phyloP scores from a whole-genome alignment of 2,113 vertebrate species.

The Danionella cerebrum region DNA sequence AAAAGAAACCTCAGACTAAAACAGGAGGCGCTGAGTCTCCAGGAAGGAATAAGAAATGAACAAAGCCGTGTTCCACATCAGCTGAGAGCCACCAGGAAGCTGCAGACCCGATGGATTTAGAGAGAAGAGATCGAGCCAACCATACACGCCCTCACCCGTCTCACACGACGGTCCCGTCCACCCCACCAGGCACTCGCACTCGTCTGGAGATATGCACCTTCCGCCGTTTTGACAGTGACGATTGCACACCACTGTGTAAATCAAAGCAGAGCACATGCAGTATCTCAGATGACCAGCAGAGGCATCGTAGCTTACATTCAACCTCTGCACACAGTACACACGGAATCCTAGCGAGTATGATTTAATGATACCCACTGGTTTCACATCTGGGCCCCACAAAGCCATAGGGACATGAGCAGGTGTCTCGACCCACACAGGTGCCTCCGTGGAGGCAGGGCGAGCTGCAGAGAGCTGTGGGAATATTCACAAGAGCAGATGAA shows the following conservation, averaged over 20 bases:
- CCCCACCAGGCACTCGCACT: constrained; percentile 60
- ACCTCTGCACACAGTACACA: neutral
- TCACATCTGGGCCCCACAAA: constrained; percentile 64
- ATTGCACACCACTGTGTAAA: constrained; percentile 67
- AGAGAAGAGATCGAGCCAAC: constrained; percentile 20
- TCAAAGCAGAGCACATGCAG: constrained; percentile 3
- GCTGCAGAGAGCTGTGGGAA: constrained; percentile 56
- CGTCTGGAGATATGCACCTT: constrained; percentile 62
- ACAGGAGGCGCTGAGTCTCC: neutral
- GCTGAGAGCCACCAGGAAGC: constrained; percentile 15
- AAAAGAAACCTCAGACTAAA: constrained; percentile 6
- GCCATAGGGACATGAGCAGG: constrained; percentile 65
- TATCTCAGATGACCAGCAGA: neutral
- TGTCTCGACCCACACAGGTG: constrained; percentile 56
- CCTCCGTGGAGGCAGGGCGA: constrained; percentile 59
- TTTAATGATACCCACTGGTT: constrained; percentile 55
- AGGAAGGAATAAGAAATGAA: constrained; percentile 6
- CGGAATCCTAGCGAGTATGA: neutral
- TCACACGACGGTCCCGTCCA: constrained; percentile 73
- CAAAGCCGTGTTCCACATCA: constrained; percentile 5
- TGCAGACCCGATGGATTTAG: constrained; percentile 1
- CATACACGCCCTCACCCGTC: constrained; percentile 50
- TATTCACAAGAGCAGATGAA: constrained; percentile 16
- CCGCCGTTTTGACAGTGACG: constrained; percentile 73
- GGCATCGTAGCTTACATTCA: neutral